phyloP scores from a whole-genome alignment of 2,797 vertebrate species.

The Thamnophis elegans region DNA sequence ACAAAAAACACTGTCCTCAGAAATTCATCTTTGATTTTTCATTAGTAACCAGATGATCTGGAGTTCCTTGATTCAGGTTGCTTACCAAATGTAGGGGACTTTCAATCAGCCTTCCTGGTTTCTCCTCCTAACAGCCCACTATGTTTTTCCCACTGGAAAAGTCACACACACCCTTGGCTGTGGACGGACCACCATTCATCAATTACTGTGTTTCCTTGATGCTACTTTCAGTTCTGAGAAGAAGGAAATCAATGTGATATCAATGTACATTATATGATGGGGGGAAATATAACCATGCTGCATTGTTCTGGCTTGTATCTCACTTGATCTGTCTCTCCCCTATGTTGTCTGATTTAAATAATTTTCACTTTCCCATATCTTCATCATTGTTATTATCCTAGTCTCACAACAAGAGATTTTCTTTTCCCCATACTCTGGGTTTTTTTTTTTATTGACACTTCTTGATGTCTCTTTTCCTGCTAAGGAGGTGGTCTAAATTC shows the following conservation, averaged over 20 bases:
- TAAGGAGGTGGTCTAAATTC: background rate
- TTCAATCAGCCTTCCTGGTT: background rate
- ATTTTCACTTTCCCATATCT: background rate
- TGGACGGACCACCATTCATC: too few species aligned
- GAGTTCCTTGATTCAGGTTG: background rate
- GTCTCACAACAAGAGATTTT: background rate
- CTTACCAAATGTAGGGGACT: background rate
- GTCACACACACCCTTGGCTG: background rate
- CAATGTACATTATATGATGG: background rate
- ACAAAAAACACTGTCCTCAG: background rate
- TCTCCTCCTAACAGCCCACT: background rate
- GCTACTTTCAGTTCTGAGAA: background rate
- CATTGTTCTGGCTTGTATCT: background rate
- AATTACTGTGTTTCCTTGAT: background rate
- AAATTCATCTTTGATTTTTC: background rate
- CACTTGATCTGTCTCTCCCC: background rate
- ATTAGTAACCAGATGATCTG: background rate
- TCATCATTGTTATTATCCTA: background rate
- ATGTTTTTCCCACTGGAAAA: background rate
- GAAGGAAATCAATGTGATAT: background rate
- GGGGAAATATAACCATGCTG: background rate
- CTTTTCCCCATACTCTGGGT: background rate
- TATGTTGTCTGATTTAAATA: background rate
- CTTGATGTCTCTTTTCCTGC: background rate
- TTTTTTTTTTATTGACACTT: background rate